Percentiles rank a stretch among this genome's conserved stretches.
These are phyloP conservation scores for Gulo gulo DNA, from an alignment of 2,113 vertebrate species.

Conservation along the genomic window DNA sequence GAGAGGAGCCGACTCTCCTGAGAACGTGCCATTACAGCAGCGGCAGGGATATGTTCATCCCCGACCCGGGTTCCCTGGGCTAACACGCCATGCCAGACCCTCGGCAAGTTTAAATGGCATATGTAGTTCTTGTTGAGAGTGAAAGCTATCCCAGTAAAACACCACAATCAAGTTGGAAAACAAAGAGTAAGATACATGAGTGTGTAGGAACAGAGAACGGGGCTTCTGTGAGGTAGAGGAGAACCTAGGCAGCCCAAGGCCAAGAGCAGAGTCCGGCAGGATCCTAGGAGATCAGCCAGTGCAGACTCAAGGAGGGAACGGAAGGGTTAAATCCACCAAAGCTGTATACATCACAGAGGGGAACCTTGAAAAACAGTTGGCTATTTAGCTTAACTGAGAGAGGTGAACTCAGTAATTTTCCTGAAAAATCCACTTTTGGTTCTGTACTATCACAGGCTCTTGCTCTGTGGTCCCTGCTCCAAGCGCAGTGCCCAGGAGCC, in stretches of 20 bases:
- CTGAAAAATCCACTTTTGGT: not conserved
- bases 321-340: not conserved
- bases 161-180: not conserved
- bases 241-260: not conserved
- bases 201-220: not conserved
- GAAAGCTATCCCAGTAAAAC: not conserved
- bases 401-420: not conserved
- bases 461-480: not conserved
- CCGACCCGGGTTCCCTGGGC: not conserved
- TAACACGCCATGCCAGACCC: not conserved
- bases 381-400: not conserved
- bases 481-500: no score
- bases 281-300: not conserved
- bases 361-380: not conserved
- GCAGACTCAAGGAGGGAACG: not conserved
- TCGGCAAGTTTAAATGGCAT: accelerated
- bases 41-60: accelerated
- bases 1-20: not conserved
- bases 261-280: not conserved
- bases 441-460: not conserved
- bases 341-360: not conserved
- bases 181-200: not conserved
- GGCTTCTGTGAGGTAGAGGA: not conserved
- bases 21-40: accelerated
- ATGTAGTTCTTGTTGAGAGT: not conserved